phyloP scores from a whole-genome alignment of 2,797 vertebrate genomes.

The Anas flavirostris region DNA sequence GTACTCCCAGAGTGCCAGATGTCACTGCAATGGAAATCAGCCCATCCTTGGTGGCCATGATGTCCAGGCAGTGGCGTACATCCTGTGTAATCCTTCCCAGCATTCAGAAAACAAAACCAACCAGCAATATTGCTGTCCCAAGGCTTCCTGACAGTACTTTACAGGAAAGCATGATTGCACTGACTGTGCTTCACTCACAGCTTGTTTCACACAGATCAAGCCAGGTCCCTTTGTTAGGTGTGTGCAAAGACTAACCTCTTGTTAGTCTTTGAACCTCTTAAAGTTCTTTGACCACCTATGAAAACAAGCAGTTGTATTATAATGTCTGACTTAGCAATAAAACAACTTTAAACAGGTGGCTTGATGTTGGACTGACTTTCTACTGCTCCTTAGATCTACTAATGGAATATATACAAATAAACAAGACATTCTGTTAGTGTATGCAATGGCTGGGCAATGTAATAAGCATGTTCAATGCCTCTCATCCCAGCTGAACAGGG shows the following conservation, averaged over 20 bases:
- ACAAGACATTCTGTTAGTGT: neutral
- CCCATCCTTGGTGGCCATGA: rapidly evolving
- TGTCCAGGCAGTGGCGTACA: neutral
- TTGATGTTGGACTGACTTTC: neutral
- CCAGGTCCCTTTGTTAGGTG: neutral
- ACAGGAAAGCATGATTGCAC: neutral
- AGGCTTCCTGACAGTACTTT: neutral
- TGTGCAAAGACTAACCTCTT: neutral
- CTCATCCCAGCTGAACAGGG: neutral
- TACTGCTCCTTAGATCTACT: neutral
- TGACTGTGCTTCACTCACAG: neutral
- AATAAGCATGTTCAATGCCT: neutral
- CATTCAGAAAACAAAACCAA: neutral
- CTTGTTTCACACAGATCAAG: neutral
- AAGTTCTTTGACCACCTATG: neutral
- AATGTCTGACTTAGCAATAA: neutral
- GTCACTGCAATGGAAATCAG: neutral
- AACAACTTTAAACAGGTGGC: neutral
- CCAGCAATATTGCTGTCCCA: neutral
- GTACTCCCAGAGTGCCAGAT: neutral
- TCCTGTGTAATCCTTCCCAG: neutral
- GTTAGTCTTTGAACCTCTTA: no score
- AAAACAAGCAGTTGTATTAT: neutral
- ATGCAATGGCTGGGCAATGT: neutral
- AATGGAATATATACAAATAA: neutral